A percentile compares a stretch with the other conserved stretches of the same genome.
These are phyloP conservation scores for Vannuccia rotundouncinata DNA, from an alignment of 2,888 invertebrate species.

Conservation along the genomic window DNA sequence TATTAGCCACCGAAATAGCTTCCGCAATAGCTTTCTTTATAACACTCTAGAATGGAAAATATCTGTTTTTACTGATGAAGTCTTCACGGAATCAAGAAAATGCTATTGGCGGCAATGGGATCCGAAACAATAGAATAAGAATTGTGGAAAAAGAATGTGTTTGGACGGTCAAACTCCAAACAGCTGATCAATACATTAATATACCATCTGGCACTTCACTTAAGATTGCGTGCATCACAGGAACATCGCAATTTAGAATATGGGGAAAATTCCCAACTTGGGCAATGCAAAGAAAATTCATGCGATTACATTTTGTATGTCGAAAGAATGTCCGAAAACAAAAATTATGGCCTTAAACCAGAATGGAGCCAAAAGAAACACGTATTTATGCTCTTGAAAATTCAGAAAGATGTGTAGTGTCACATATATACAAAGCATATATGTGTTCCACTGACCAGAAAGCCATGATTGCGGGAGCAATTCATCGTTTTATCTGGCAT, in stretches of 20 bases:
- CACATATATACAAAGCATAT: conserved; percentile 22
- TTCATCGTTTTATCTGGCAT: too few relatives aligned
- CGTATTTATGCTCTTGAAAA: conserved; percentile 24
- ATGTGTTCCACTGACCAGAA: conserved; percentile 25
- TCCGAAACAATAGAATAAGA: too few relatives aligned
- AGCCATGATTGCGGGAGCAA: too few relatives aligned
- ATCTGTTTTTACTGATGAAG: too few relatives aligned
- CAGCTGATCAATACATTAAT: neutral
- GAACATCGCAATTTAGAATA: conserved; percentile 13
- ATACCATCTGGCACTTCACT: neutral
- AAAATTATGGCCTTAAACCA: conserved; percentile 8
- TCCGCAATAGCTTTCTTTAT: too few relatives aligned
- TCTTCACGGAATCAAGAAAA: too few relatives aligned
- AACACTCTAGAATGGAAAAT: too few relatives aligned
- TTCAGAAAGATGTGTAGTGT: conserved; percentile 28
- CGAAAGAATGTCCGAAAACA: conserved; percentile 5
- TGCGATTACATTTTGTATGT: neutral
- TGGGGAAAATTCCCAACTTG: conserved; percentile 25
- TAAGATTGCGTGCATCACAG: conserved; percentile 18
- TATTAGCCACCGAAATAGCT: too few relatives aligned
- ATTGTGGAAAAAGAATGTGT: too few relatives aligned
- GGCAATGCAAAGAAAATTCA: neutral
- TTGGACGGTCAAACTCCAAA: too few relatives aligned
- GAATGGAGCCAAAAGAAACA: conserved; percentile 30
- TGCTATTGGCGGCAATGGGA: too few relatives aligned